Percentiles rank a stretch among this genome's conserved stretches.
phyloP scores from a whole-genome alignment of 2,888 invertebrate genomes.

The Vannuccia rotundouncinata region DNA sequence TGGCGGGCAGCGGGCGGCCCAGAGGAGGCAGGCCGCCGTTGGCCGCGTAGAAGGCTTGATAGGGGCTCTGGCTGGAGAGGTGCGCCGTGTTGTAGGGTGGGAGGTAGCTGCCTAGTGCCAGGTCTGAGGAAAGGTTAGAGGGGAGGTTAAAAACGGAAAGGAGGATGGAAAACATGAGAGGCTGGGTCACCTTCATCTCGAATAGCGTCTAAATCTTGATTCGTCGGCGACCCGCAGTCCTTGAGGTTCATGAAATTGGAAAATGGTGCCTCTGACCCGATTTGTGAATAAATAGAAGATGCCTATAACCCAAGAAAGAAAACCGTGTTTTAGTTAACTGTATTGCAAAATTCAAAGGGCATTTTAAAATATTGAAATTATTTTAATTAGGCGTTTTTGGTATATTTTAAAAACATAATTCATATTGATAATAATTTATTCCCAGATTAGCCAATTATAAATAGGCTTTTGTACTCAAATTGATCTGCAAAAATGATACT shows the following conservation, averaged over 20 bases:
- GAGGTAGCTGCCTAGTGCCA: neutral
- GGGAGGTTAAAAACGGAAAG: too few relatives aligned
- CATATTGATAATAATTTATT: too few relatives aligned
- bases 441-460: too few relatives aligned
- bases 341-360: neutral
- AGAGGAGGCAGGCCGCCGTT: neutral
- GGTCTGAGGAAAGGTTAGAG: too few relatives aligned
- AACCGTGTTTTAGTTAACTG: neutral
- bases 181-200: neutral
- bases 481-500: too few relatives aligned
- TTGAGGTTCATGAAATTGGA: neutral
- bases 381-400: neutral
- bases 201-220: neutral
- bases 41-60: neutral
- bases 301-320: neutral
- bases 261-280: slow-evolving; percentile 16
- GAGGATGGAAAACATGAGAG: too few relatives aligned
- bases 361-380: neutral
- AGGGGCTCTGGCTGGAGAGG: neutral
- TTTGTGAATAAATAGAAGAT: slow-evolving; percentile 21
- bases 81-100: neutral
- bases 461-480: too few relatives aligned
- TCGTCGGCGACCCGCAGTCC: neutral
- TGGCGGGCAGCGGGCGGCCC: neutral
- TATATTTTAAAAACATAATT: neutral